These are phyloP conservation scores for Xestia sexstrigata DNA, from an alignment of 2,888 invertebrate genomes.

Conservation along the genomic window DNA sequence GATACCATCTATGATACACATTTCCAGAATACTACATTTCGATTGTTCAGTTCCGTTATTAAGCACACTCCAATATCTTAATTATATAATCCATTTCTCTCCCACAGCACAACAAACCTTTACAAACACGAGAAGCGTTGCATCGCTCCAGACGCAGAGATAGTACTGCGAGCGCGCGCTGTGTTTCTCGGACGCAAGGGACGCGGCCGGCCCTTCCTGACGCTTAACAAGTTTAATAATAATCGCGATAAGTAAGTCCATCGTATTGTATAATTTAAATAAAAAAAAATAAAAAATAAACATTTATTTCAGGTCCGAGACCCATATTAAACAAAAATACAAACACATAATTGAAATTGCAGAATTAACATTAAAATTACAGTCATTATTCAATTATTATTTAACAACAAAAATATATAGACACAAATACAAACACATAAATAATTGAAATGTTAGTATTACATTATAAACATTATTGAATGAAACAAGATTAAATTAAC, in stretches of 20 bases:
- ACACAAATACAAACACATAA: no score
- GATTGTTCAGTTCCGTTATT: neutral
- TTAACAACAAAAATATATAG: no score
- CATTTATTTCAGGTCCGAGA: no score
- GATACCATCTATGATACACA: neutral
- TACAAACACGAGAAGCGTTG: slow-evolving; percentile 88
- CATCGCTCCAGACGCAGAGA: slow-evolving; percentile 73
- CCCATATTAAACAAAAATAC: no score
- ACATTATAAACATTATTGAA: no score
- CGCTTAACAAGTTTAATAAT: slow-evolving; percentile 23
- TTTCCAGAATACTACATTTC: neutral
- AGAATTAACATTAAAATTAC: no score
- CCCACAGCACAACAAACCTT: slow-evolving; percentile 79
- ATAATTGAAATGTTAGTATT: no score
- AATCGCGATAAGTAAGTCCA: slow-evolving; percentile 36
- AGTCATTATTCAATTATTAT: no score
- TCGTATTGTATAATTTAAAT: neutral
- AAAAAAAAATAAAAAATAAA: no score
- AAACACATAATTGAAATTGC: no score
- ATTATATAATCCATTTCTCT: neutral
- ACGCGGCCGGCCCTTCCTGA: slow-evolving; percentile 76
- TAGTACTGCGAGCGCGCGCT: slow-evolving; percentile 82
- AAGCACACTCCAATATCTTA: neutral
- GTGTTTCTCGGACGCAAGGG: slow-evolving; percentile 79
- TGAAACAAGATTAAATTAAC: no score